Percentiles rank a stretch among this genome's conserved stretches.
phyloP scores from a whole-genome alignment of 2,113 vertebrate genomes.

The Micronisus gabar region DNA sequence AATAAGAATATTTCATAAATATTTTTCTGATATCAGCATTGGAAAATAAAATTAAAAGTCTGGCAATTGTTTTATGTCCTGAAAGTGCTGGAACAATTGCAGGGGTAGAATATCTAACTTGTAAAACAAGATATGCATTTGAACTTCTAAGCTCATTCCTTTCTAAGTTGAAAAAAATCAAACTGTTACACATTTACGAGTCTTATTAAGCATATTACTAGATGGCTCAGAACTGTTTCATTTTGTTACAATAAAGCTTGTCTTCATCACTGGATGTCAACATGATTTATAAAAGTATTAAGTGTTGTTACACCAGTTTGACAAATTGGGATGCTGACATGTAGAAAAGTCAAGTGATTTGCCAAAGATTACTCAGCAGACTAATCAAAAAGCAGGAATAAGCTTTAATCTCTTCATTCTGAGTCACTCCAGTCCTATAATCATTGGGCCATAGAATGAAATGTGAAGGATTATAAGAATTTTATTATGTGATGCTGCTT shows the following conservation, averaged over 20 bases:
- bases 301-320: background rate
- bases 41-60: background rate
- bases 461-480: background rate
- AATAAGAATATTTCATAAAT: background rate
- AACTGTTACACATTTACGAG: background rate
- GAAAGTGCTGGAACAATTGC: background rate
- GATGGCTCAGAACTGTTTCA: background rate
- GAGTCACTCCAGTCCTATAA: background rate
- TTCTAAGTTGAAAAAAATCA: background rate
- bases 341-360: background rate
- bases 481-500: background rate
- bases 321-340: background rate
- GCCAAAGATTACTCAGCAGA: background rate
- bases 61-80: background rate
- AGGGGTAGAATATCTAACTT: background rate
- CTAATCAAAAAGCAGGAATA: background rate
- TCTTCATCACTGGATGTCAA: background rate
- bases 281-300: background rate
- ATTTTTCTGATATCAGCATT: background rate
- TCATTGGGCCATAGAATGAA: background rate
- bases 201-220: background rate
- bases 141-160: background rate
- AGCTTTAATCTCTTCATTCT: background rate
- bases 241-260: background rate
- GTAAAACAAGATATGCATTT: background rate